These are phyloP conservation scores for Oopsacas minuta DNA, from an alignment of 37 sponge, comb jelly and placozoan species.

Conservation along the genomic window DNA sequence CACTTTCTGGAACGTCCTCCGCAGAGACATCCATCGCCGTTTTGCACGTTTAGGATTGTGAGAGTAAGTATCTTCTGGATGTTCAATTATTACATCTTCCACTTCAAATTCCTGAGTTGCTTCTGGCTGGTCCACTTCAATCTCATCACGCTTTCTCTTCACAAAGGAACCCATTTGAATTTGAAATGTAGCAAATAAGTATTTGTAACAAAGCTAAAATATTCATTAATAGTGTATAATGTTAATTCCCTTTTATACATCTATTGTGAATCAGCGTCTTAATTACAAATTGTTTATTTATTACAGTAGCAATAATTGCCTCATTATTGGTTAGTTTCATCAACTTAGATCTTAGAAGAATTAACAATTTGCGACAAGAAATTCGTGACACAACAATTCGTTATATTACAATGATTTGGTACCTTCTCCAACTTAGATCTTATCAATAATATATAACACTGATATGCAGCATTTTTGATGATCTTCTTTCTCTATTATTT, in stretches of 20 bases:
- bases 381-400: too few relatives aligned
- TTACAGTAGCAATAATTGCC: background rate
- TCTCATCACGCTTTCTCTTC: background rate
- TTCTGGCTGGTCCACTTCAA: background rate
- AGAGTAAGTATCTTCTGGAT: background rate
- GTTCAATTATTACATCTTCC: background rate
- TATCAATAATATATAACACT: background rate
- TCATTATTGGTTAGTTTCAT: background rate
- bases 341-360: background rate
- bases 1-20: background rate
- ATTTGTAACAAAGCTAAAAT: background rate
- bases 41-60: background rate
- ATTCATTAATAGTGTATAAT: background rate
- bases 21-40: background rate
- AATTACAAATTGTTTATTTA: too few relatives aligned
- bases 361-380: too few relatives aligned
- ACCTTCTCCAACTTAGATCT: background rate
- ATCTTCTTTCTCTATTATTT: too few relatives aligned
- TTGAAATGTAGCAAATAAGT: background rate
- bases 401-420: background rate
- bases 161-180: background rate
- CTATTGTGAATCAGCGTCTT: background rate
- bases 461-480: too few relatives aligned
- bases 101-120: background rate
- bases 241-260: background rate